Base-by-base conservation (phyloP, 2,113 vertebrate genomes). In the Scomber scombrus region DNA sequence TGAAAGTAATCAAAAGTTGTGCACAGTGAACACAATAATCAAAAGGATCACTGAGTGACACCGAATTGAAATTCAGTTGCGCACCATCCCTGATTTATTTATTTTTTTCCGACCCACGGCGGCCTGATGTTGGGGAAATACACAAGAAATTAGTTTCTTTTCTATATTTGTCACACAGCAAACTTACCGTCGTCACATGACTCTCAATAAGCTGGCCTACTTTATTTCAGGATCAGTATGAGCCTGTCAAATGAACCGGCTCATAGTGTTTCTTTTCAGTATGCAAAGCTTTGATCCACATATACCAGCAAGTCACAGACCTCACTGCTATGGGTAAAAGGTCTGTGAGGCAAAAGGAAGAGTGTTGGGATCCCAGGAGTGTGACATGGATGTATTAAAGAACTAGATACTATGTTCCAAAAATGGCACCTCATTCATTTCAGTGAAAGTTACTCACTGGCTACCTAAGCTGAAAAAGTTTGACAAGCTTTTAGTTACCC, bases 1-100 rank as follows among this genome's bases (percentile, higher is more conserved):
- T 50, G 11, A 62, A 56, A 66, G 31, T 72, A 68, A 81, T 75
- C 65, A 40, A 43, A 68, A 64, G 43, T 65, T 3, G 31, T 8
- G 19, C 45, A 18, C 60, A 14, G 66, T 16, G 6, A 71, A 71
- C 66, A 31, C 65, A 57, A 12, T 0, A 12, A 29, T 68, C n/a
- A 34, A 5, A 0, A 13, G 51, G 16, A 67, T 15, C 15, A 31
- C 64, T 40, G 43, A 56, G 47, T 50, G 60, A 54, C 68, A 57
- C 14, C 15, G 5, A 15, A 50, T 61, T 23, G 21, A 58, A 75
- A 62, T 61, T 46, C 26, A 51, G 19, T 12, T 15, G 43, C 43
- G 49, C 3, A 18, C 26, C 1, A 18, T 6, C 18, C 14, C 31
- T 2, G 51, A 43, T 40, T 19, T 21, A 3, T 34, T 34, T 4